A percentile compares a stretch with the other conserved stretches of the same genome.
Evolutionary conservation across 2,113 vertebrate species (phyloP).

Genomic region (Laticauda colubrina): DNA sequence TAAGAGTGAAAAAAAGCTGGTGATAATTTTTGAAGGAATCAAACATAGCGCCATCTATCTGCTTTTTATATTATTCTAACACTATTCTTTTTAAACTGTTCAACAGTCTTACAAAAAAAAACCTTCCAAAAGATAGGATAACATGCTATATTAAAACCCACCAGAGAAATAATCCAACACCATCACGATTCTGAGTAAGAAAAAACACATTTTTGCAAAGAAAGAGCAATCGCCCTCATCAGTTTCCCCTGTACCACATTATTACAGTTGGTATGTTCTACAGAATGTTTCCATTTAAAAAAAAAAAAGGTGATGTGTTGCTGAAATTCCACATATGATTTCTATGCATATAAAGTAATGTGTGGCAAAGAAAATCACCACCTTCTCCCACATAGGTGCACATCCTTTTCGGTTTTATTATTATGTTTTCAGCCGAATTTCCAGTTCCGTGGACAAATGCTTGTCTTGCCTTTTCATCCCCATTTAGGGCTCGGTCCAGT

Average conservation of each 20-base stretch:
- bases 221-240: constrained; percentile 60
- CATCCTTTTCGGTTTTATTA: constrained; percentile 82
- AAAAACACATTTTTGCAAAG: constrained; percentile 65
- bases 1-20: constrained; percentile 96
- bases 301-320: constrained; percentile 63
- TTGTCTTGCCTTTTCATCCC: constrained; percentile 40
- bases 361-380: constrained; percentile 66
- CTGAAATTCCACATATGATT: constrained; percentile 73
- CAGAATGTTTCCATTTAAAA: constrained; percentile 52
- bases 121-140: constrained; percentile 86
- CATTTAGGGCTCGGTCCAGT: constrained; percentile 50
- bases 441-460: constrained; percentile 38
- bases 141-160: constrained; percentile 94
- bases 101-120: constrained; percentile 93
- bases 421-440: constrained; percentile 49
- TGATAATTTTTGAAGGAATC: constrained; percentile 92
- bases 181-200: constrained; percentile 88
- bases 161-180: constrained; percentile 87
- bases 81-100: constrained; percentile 88
- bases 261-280: constrained; percentile 74
- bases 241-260: constrained; percentile 78
- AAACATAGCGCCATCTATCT: constrained; percentile 98
- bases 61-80: constrained; percentile 91
- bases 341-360: constrained; percentile 68
- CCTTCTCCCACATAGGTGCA: constrained; percentile 78